Evolutionary conservation across 2,888 invertebrate species (phyloP).

Genomic region (Agonopterix arenella): DNA sequence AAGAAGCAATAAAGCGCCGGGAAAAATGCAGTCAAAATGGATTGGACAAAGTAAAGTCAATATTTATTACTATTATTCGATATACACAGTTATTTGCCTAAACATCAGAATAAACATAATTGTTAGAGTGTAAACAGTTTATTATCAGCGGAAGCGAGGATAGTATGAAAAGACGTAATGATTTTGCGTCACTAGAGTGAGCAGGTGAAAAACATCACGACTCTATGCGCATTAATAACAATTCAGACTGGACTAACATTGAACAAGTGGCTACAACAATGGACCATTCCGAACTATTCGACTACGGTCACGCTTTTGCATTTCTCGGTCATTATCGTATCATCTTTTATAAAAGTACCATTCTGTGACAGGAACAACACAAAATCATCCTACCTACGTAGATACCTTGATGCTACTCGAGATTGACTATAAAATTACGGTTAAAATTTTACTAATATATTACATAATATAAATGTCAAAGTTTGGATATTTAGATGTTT

Average conservation of each 20-base stretch:
- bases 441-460: too few species aligned
- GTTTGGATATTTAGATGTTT: too few species aligned
- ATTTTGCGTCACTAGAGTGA: neutral
- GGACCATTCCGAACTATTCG: neutral
- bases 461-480: too few species aligned
- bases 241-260: neutral
- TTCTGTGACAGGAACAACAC: slow-evolving; percentile 11
- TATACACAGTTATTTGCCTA: neutral
- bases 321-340: slow-evolving; percentile 30
- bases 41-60: neutral
- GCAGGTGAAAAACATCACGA: neutral
- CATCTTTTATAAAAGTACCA: slow-evolving; percentile 6
- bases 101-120: neutral
- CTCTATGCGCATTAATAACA: neutral
- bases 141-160: neutral
- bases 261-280: slow-evolving; percentile 4
- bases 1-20: neutral
- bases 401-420: too few species aligned
- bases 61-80: neutral
- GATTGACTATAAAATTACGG: too few species aligned
- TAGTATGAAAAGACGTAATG: neutral
- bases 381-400: slow-evolving; percentile 7
- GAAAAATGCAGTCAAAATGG: neutral
- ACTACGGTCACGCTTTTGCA: slow-evolving; percentile 18
- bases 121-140: slow-evolving; percentile 1